Evolutionary conservation across 1,140 invertebrate species (phyloP).

Genomic region (Bombus confusus): DNA sequence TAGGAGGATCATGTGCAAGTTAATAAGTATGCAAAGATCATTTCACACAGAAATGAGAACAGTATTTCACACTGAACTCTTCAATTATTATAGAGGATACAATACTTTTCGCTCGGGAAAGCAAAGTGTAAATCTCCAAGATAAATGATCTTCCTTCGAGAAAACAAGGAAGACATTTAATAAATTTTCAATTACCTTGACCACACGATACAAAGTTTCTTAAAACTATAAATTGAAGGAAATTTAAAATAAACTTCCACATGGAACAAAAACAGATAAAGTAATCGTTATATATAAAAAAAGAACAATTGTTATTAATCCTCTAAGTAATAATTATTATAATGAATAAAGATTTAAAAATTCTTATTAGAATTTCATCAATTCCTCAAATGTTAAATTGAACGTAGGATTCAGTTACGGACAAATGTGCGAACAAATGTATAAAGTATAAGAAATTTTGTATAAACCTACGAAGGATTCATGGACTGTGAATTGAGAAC

Average conservation of each 20-base stretch:
- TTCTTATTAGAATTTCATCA: background rate
- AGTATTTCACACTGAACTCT: background rate
- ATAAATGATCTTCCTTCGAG: background rate
- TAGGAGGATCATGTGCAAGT: background rate
- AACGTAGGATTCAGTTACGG: background rate
- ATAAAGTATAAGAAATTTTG: background rate
- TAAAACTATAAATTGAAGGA: background rate
- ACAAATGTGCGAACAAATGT: background rate
- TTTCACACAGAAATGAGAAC: background rate
- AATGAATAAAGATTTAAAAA: background rate
- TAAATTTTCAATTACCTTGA: background rate
- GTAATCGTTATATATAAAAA: too few relatives aligned
- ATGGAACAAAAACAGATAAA: too few relatives aligned
- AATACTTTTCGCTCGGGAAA: background rate
- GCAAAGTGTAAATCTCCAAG: background rate
- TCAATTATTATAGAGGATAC: background rate
- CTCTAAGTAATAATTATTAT: too few relatives aligned
- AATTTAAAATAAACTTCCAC: too few relatives aligned
- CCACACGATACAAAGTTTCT: background rate
- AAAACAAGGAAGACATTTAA: background rate
- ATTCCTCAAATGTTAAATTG: background rate
- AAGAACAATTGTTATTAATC: too few relatives aligned
- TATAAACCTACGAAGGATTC: background rate
- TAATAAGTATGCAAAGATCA: constrained; percentile 7
- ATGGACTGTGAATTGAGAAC: background rate